Conservation (phyloP, 2,797 vertebrate species). For the Notolabrus celidotus region DNA sequence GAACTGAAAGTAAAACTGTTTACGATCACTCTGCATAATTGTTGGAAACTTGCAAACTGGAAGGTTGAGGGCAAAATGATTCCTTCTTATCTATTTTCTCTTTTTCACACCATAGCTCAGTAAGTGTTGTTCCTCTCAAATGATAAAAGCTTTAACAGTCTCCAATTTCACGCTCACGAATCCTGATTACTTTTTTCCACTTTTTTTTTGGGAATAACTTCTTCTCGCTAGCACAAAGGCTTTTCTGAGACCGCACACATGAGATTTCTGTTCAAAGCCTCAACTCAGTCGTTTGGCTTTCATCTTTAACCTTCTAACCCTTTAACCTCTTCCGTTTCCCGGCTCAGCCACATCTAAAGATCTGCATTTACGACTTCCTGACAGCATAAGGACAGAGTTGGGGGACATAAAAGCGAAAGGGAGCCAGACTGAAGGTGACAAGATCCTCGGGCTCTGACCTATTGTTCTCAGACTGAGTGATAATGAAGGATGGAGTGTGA, state of each 20-base stretch:
- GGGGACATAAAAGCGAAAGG: slow-evolving; percentile 24
- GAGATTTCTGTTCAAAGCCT: slow-evolving; percentile 33
- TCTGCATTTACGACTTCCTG: slow-evolving; percentile 69
- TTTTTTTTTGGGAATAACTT: neutral
- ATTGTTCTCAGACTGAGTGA: slow-evolving; percentile 57
- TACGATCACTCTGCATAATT: slow-evolving; percentile 43
- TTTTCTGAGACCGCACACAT: slow-evolving; percentile 18
- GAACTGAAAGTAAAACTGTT: slow-evolving; percentile 31
- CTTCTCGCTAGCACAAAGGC: slow-evolving; percentile 22
- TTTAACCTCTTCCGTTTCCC: slow-evolving; percentile 49
- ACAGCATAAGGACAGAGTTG: slow-evolving; percentile 33
- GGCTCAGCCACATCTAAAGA: slow-evolving; percentile 61
- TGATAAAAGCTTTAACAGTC: slow-evolving; percentile 64
- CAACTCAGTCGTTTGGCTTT: slow-evolving; percentile 60
- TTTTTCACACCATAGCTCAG: slow-evolving; percentile 63
- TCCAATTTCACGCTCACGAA: slow-evolving; percentile 60
- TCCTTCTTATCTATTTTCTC: slow-evolving; percentile 48
- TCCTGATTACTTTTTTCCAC: slow-evolving; percentile 38
- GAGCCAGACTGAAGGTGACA: slow-evolving; percentile 46
- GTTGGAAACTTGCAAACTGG: slow-evolving; percentile 43
- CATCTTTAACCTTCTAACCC: slow-evolving; percentile 69
- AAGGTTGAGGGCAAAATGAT: slow-evolving; percentile 50
- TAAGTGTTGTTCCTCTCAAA: slow-evolving; percentile 62
- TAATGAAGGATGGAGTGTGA: slow-evolving; percentile 56
- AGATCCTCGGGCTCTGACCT: slow-evolving; percentile 39